Evolutionary conservation across 2,888 invertebrate genomes (phyloP), one percentile per base, ranked within the genome.

Genomic region (Troilus luridus): DNA sequence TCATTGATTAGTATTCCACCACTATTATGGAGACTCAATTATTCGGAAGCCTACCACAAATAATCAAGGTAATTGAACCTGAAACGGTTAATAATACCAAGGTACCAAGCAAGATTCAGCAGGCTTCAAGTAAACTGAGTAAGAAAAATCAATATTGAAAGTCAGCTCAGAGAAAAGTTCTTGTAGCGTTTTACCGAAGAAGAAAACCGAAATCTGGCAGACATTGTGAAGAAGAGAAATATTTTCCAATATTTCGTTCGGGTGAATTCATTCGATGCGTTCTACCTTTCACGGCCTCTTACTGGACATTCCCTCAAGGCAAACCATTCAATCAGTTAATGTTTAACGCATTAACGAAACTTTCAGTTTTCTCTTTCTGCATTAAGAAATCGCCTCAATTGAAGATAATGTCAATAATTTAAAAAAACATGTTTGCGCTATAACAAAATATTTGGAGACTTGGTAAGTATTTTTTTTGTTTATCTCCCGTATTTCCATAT

Each of bases 191-290:
- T 77, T 8, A 2, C 24, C 72, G 0, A 14, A 72, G 24, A 27
- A 19, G 72, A 41, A 77, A 77, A 17, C 72, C 27, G 9, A 77
- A 41, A 0, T 8, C 72, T 41, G 19, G 19, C 72, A 41, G 72
- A 41, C 41, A 41, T 77, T 41, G 27, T 77, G 72, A 77, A 77
- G 27, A 77, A 77, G 1, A 8, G 27, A 77, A 77, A 77, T 77
- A 5, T 77, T 77, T 77, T 41, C 72, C 72, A 77, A 77, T 77
- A 41, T 41, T 41, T 17, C 27, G 72, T 77, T 41, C 72, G 41
- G 17, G 12, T 41, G 72, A 77, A 77, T 77, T 19, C 72, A 77
- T 77, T 77, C 72, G 72, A 77, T 19, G 72, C 72, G 72, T 77
- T 77, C 72, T 77, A 77, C 72, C 72, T 77, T 77, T 27, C 41